Base-by-base conservation (phyloP, 2,797 vertebrate species). In the Lophotriccus pileatus region DNA sequence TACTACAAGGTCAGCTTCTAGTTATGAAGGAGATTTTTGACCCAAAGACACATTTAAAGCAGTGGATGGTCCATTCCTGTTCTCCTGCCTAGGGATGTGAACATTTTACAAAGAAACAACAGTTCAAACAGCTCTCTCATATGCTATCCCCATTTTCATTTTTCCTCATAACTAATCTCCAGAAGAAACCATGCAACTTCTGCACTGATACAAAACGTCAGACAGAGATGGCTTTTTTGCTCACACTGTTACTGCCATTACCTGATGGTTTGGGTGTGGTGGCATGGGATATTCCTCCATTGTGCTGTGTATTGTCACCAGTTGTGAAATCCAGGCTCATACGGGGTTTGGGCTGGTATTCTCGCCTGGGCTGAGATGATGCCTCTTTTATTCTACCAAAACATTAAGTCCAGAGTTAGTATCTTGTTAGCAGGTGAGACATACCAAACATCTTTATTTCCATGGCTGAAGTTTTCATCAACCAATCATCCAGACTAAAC, bases 201-300 rank as follows among this genome's bases (percentile, higher is more conserved):
- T n/a, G 30, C 49, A 58, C 13, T 41, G 39, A 12, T 58, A 43
- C 39, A 85, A 43, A 85, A 78, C 19, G 60, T 82, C 47, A 75
- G 47, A 44, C 8, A 69, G 15, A 28, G 24, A 3, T 69, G 44
- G 10, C 25, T 75, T 56, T 63, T 47, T 15, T 83, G n/a, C 47
- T 83, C 18, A 32, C 27, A 41, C 32, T 84, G 37, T 30, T 63
- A 11, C 14, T 39, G 70, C 36, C 12, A 95, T 98, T 98, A 99
- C 99, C 99, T 98, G 99, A 97, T 53, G 99, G 99, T 88, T 99
- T 99, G 67, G 99, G 98, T 16, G 98, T 98, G 23, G 98, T 98
- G 7, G 98, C 98, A 95, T 98, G 98, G 60, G 98, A 98, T 75
- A 99, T 98, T 60, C 99, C 99, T 87, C 99, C 99, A 36, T 99